A percentile compares a stretch with the other conserved stretches of the same genome.
These are phyloP conservation scores for Amorpha juglandis DNA, from an alignment of 2,888 invertebrate species.

Conservation along the genomic window DNA sequence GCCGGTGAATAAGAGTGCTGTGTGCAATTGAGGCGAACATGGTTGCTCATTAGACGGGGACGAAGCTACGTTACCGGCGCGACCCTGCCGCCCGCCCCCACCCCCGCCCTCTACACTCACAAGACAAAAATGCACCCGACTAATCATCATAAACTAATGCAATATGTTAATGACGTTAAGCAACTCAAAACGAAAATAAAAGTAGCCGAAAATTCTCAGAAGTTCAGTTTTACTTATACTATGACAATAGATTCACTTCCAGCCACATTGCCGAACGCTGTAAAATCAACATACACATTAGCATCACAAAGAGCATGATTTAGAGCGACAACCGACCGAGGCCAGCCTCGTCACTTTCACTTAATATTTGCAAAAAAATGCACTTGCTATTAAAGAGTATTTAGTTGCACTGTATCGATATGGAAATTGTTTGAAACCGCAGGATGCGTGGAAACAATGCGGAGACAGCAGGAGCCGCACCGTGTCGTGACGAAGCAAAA, in stretches of 20 bases:
- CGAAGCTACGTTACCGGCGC: conserved; percentile 46
- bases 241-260: conserved; percentile 63
- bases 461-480: conserved; percentile 63
- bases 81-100: conserved; percentile 33
- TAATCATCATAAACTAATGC: conserved; percentile 29
- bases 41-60: conserved; percentile 81
- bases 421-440: conserved; percentile 72
- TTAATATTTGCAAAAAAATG: conserved; percentile 56
- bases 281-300: conserved; percentile 75
- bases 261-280: conserved; percentile 71
- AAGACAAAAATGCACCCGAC: conserved; percentile 33
- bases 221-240: conserved; percentile 60
- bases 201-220: conserved; percentile 59
- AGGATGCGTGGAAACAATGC: conserved; percentile 68
- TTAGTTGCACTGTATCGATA: conserved; percentile 58
- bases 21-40: conserved; percentile 83
- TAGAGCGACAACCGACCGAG: conserved; percentile 66
- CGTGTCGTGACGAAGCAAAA: conserved; percentile 75
- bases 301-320: conserved; percentile 79
- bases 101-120: conserved; percentile 33
- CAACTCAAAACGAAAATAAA: conserved; percentile 28
- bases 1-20: conserved; percentile 81
- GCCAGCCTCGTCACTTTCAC: conserved; percentile 74
- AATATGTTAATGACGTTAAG: conserved; percentile 5
- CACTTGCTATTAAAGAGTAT: conserved; percentile 59